Evolutionary conservation across 2,797 vertebrate species (phyloP).

Genomic region (Epinephelus coioides): DNA sequence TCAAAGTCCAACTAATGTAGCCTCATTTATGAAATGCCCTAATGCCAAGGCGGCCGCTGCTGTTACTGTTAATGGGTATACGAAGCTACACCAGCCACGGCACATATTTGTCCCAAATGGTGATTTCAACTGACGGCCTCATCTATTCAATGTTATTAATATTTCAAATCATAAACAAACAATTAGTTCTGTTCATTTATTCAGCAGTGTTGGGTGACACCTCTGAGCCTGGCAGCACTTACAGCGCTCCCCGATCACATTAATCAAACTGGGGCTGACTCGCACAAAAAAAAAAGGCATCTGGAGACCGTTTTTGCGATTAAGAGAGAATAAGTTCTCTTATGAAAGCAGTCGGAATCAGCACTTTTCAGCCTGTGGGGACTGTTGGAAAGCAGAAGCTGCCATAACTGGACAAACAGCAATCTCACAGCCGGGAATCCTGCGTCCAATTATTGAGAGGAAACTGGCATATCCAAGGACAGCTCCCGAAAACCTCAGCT

Average conservation of each 20-base stretch:
- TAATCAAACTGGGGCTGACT: slow-evolving; percentile 83
- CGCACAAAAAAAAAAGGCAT: slow-evolving; percentile 66
- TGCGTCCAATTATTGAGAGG: slow-evolving; percentile 62
- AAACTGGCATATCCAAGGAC: slow-evolving; percentile 62
- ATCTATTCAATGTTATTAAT: slow-evolving; percentile 75
- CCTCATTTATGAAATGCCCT: slow-evolving; percentile 36
- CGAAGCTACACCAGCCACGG: slow-evolving; percentile 27
- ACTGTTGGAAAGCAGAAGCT: slow-evolving; percentile 67
- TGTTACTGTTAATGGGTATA: slow-evolving; percentile 21
- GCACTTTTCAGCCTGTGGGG: slow-evolving; percentile 70
- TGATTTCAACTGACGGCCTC: slow-evolving; percentile 59
- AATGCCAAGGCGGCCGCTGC: neutral
- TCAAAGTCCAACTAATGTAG: slow-evolving; percentile 52
- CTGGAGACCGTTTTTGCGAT: slow-evolving; percentile 77
- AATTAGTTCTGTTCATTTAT: slow-evolving; percentile 82
- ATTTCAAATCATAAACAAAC: slow-evolving; percentile 83
- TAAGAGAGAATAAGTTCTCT: slow-evolving; percentile 77
- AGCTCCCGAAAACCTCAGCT: slow-evolving; percentile 36
- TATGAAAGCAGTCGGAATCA: slow-evolving; percentile 73
- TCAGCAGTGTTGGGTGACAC: slow-evolving; percentile 72
- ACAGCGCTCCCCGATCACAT: slow-evolving; percentile 79
- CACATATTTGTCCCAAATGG: slow-evolving; percentile 57
- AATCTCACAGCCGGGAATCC: slow-evolving; percentile 74
- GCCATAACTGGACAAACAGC: slow-evolving; percentile 76
- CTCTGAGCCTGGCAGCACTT: slow-evolving; percentile 73